Evolutionary conservation across 2,113 vertebrate species (phyloP).

Genomic region (Megaceryle torquata): DNA sequence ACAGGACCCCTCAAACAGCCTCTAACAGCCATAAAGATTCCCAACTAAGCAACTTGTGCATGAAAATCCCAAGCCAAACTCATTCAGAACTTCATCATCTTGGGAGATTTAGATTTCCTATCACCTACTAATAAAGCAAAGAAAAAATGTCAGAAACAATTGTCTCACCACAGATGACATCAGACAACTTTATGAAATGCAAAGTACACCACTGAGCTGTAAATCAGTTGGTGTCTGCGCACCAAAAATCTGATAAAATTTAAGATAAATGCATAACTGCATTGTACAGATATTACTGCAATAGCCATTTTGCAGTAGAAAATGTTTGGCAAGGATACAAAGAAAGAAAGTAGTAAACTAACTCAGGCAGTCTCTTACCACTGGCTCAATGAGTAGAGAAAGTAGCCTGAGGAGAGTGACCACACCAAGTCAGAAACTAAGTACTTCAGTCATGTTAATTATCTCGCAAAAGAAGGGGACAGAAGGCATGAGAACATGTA

Average conservation of each 20-base stretch:
- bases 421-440: not conserved
- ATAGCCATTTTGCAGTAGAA: not conserved
- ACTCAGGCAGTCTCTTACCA: not conserved
- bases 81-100: not conserved
- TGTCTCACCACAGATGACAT: not conserved
- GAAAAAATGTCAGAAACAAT: not conserved
- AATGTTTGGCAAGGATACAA: not conserved
- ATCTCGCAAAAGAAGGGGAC: not conserved
- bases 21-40: not conserved
- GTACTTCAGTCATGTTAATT: not conserved
- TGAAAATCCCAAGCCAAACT: not conserved
- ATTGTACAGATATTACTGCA: not conserved
- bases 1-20: not conserved
- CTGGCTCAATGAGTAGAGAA: not conserved
- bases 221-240: not conserved
- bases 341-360: not conserved
- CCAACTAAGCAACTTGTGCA: not conserved
- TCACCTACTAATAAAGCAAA: not conserved
- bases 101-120: not conserved
- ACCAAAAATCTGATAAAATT: not conserved
- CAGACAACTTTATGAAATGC: not conserved
- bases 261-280: fast-evolving
- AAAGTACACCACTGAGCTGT: not conserved
- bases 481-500: fast-evolving
- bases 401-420: not conserved